Base-by-base conservation (phyloP, 2,113 vertebrate species). In the Columba janthina region DNA sequence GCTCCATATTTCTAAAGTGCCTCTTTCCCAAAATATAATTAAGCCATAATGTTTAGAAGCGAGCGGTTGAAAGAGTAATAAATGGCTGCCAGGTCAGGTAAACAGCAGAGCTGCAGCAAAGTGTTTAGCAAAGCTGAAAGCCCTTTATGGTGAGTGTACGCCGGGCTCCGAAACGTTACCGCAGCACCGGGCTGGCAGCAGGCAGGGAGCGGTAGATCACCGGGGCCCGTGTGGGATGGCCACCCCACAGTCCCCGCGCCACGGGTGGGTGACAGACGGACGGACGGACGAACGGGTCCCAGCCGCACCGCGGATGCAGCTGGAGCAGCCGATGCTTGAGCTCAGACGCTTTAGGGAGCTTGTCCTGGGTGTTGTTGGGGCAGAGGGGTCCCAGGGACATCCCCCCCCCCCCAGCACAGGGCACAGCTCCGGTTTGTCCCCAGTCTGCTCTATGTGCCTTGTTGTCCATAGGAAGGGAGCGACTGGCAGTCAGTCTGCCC, bases 71-170 rank as follows among this genome's bases (percentile, higher is more conserved):
- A 81, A n/a, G 91, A 90, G 95, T 94, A 86, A 40, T 96, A 92
- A 97, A 79, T 85, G 87, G 79, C 89, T 94, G 91, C 80, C 87
- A 11, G 94, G 90, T 34, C 38, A 94, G 96, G 96, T 79, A 90
- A 96, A 85, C 77, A 89, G 9, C 73, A 7, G 48, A 38, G 64
- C 73, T 34, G 76, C 70, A 42, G 96, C 95, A 15, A 71, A 87
- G 88, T 2, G 34, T 71, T 84, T 31, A 69, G 93, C 91, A 50
- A 65, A 74, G 91, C 84, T 80, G 93, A 75, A 42, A 67, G 92
- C 73, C 73, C 76, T 80, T 86, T 73, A 42, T 34, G 31, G 77
- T 3, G 60, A 51, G 76, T 38, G 3, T 9, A 9, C 10, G 8
- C 34, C 10, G 50, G 36, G 93, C 93, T 57, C 74, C 71, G 28